phyloP scores from a whole-genome alignment of 2,888 invertebrate species.

The Gryllus longicercus region DNA sequence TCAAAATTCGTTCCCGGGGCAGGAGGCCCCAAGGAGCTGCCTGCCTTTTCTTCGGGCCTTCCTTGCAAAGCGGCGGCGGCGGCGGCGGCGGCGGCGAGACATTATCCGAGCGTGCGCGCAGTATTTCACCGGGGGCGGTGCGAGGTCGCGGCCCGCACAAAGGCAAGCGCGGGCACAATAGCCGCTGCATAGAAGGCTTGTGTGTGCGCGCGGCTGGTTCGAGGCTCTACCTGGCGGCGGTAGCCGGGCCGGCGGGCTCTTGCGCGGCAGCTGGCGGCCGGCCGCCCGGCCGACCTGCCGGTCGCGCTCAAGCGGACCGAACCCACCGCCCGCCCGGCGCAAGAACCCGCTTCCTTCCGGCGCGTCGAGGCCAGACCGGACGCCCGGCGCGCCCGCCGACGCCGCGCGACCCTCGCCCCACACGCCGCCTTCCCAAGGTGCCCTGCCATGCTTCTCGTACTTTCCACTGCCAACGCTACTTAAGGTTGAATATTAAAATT shows the following conservation, averaged over 20 bases:
- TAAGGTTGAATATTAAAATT: too few relatives aligned
- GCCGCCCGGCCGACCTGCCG: background rate
- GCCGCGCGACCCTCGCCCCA: too few relatives aligned
- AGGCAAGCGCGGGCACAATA: background rate
- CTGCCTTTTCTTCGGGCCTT: background rate
- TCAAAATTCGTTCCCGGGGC: background rate
- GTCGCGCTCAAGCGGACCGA: background rate
- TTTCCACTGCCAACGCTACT: too few relatives aligned
- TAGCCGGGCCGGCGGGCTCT: background rate
- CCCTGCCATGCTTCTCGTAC: too few relatives aligned
- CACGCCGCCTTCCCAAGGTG: too few relatives aligned
- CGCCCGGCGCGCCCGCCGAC: too few relatives aligned
- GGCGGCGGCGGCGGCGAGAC: background rate
- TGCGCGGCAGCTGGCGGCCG: background rate
- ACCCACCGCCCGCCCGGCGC: background rate
- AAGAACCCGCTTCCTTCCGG: constrained; percentile 5
- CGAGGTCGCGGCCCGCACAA: background rate
- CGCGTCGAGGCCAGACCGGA: background rate
- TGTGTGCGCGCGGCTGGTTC: too few relatives aligned
- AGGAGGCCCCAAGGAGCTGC: background rate
- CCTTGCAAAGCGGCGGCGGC: background rate
- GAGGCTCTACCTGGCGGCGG: too few relatives aligned
- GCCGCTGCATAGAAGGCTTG: background rate
- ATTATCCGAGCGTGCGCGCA: background rate
- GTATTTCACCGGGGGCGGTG: background rate